A percentile compares a stretch with the other conserved stretches of the same genome.
Conservation (phyloP, 1,140 invertebrate species). For the Camponotus floridanus region DNA sequence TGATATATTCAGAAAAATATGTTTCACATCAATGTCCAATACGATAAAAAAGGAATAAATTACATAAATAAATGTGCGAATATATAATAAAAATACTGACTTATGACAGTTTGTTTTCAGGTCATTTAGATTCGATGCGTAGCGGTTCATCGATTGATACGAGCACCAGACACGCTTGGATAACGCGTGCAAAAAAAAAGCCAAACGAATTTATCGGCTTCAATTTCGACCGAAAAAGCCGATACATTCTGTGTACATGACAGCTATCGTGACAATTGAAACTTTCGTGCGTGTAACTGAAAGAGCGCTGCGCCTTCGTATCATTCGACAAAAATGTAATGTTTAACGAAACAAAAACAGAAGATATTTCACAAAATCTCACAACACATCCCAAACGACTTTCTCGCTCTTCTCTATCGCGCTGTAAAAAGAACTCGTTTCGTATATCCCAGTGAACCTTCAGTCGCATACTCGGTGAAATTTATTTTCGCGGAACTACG, state of each 20-base stretch:
- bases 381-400: too few relatives aligned
- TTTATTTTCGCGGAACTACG: conserved; percentile 43
- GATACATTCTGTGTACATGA: conserved; percentile 42
- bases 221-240: conserved; percentile 45
- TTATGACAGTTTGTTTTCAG: conserved; percentile 31
- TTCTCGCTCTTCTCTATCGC: neutral
- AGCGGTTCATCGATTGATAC: conserved; percentile 38
- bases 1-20: neutral
- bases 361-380: conserved; percentile 15
- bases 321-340: neutral
- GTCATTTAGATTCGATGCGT: conserved; percentile 24
- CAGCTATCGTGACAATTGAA: neutral
- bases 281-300: neutral
- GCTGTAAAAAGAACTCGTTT: neutral
- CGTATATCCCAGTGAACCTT: neutral
- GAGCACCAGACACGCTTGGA: conserved; percentile 27
- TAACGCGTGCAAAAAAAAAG: conserved; percentile 43
- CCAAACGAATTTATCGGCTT: conserved; percentile 37
- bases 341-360: neutral
- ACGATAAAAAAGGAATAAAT: neutral
- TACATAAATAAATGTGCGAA: conserved; percentile 2
- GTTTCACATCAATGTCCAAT: neutral
- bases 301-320: conserved; percentile 17
- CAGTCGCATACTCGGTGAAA: conserved; percentile 5
- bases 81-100: conserved; percentile 30